Percentiles rank a stretch among this genome's conserved stretches.
Conservation (phyloP, 2,888 invertebrate genomes). For the Eristalis intricaria region DNA sequence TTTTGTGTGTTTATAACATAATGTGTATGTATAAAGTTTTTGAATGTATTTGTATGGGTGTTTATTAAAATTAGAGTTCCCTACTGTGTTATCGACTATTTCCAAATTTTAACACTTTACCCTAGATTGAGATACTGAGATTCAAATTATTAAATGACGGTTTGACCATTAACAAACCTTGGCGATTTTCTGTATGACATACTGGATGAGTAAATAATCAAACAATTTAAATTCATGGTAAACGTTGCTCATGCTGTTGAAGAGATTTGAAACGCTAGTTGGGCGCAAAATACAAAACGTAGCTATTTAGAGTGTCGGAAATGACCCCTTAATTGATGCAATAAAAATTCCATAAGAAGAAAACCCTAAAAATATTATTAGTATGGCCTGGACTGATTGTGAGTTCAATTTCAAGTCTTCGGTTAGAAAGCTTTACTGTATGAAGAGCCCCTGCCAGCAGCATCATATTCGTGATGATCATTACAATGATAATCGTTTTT, state of each 20-base stretch:
- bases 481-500: conserved; percentile 58
- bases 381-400: background rate
- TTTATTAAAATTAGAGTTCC: conserved; percentile 61
- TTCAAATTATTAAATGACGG: background rate
- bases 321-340: conserved; percentile 66
- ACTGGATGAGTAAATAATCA: conserved; percentile 34
- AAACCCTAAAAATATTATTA: conserved; percentile 39
- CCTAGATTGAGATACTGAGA: conserved; percentile 34
- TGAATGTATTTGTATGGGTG: conserved; percentile 35
- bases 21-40: background rate
- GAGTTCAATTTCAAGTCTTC: conserved; percentile 1
- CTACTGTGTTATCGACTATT: conserved; percentile 62
- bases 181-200: conserved; percentile 52
- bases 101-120: conserved; percentile 54
- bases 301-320: conserved; percentile 60
- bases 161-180: conserved; percentile 37
- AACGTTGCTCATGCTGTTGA: conserved; percentile 50
- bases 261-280: conserved; percentile 38
- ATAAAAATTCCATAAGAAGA: conserved; percentile 56
- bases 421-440: conserved; percentile 46
- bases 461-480: conserved; percentile 51
- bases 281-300: conserved; percentile 51
- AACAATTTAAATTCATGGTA: conserved; percentile 68
- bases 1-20: background rate
- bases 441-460: conserved; percentile 30